Evolutionary conservation across 1,140 invertebrate genomes (phyloP).

Genomic region (Hypsibius dujardini): DNA sequence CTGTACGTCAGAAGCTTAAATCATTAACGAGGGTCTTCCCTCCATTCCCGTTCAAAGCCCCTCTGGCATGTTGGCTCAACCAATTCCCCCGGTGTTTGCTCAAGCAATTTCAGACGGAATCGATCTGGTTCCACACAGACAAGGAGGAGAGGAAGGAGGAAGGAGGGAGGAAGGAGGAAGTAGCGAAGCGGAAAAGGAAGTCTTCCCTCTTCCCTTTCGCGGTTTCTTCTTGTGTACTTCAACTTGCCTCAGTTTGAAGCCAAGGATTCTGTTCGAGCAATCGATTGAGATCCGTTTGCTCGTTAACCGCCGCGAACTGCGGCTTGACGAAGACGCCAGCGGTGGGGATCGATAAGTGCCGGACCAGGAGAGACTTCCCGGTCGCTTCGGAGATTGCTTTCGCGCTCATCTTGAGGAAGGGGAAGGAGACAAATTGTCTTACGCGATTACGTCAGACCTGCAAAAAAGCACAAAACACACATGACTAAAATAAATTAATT

Average conservation of each 20-base stretch:
- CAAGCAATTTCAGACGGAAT: conserved; percentile 23
- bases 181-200: conserved; percentile 7
- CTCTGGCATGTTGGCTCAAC: no score
- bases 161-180: background rate
- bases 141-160: no score
- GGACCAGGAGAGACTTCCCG: conserved; percentile 81
- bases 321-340: conserved; percentile 51
- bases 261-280: conserved; percentile 61
- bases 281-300: conserved; percentile 58
- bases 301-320: conserved; percentile 59
- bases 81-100: conserved; percentile 16
- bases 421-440: background rate
- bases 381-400: conserved; percentile 92
- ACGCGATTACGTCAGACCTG: no score
- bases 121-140: no score
- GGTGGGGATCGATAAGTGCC: conserved; percentile 48
- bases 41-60: background rate
- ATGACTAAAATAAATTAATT: no score
- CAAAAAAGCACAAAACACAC: no score
- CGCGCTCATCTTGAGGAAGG: conserved; percentile 60
- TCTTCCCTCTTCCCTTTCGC: background rate
- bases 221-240: background rate
- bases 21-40: conserved; percentile 1
- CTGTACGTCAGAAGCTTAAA: background rate
- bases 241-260: conserved; percentile 53